phyloP scores from a whole-genome alignment of 2,797 vertebrate species.

The Netta rufina region DNA sequence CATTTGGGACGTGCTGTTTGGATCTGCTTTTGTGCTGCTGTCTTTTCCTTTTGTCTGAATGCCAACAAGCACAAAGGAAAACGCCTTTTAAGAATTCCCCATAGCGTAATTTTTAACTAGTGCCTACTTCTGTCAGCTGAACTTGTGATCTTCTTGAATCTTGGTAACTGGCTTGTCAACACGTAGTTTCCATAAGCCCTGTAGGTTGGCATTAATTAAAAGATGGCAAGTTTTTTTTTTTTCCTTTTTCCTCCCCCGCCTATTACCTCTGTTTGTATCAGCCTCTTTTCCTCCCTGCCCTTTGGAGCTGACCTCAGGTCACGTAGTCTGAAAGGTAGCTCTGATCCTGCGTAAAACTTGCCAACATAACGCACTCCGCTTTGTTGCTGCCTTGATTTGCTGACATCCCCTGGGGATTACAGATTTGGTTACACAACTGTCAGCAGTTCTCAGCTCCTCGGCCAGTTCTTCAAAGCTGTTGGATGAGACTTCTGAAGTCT shows the following conservation, averaged over 20 bases:
- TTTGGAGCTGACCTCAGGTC: not conserved
- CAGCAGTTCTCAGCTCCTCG: not conserved
- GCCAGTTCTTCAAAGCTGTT: not conserved
- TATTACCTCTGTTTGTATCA: not conserved
- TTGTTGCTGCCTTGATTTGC: not conserved
- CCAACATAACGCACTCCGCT: rapidly evolving
- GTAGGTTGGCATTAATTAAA: not conserved
- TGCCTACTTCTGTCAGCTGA: not conserved
- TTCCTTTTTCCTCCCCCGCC: not conserved
- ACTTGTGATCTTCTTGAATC: not conserved
- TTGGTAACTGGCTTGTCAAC: not conserved
- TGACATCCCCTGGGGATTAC: not conserved
- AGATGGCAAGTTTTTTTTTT: not conserved
- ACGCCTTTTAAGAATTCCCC: not conserved
- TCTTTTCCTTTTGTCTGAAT: not conserved
- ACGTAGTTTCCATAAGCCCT: not conserved
- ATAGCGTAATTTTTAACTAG: not conserved
- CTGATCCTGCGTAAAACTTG: not conserved
- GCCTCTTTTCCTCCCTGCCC: not conserved
- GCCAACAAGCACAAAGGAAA: not conserved
- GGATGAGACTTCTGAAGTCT: not conserved
- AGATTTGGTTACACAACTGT: not conserved
- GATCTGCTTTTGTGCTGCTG: not conserved
- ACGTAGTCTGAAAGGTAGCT: rapidly evolving
- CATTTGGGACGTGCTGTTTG: not conserved